Percentiles rank a stretch among this genome's conserved stretches.
Evolutionary conservation across 1,140 invertebrate genomes (phyloP).

Genomic region (Zaprionus kolodkinae): DNA sequence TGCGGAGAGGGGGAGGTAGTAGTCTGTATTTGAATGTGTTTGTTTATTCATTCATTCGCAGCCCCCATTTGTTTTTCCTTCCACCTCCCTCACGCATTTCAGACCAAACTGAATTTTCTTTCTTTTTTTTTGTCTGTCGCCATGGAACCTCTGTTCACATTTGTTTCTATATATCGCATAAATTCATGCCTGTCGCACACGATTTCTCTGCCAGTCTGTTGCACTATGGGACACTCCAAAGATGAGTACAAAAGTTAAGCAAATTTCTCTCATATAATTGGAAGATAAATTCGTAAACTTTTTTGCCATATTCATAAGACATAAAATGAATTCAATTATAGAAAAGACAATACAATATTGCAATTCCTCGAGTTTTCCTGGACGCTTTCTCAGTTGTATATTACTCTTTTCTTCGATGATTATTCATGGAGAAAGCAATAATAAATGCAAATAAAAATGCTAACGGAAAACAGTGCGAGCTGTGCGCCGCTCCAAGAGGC

Average conservation of each 20-base stretch:
- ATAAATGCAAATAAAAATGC: neutral
- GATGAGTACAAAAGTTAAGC: neutral
- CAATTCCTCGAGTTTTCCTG: neutral
- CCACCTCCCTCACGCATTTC: neutral
- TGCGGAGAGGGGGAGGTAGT: neutral
- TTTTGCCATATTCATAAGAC: neutral
- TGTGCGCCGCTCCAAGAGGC: neutral
- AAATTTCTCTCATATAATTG: too few species aligned
- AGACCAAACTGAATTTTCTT: neutral
- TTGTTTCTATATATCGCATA: constrained; percentile 14
- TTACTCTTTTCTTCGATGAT: neutral
- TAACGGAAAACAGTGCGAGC: constrained; percentile 4
- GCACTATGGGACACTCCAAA: neutral
- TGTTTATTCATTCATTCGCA: constrained; percentile 15
- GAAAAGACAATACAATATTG: neutral
- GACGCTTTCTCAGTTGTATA: neutral
- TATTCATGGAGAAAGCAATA: constrained; percentile 3
- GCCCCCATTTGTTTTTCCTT: neutral
- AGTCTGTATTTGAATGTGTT: constrained; percentile 14
- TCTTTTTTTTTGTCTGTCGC: constrained; percentile 1
- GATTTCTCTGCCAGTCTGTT: neutral
- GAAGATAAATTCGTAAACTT: neutral
- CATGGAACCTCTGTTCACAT: neutral
- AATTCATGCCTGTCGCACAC: constrained; percentile 17
- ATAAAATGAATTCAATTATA: neutral